Evolutionary conservation across 2,113 vertebrate genomes (phyloP).

Genomic region (Cinclus mexicanus): DNA sequence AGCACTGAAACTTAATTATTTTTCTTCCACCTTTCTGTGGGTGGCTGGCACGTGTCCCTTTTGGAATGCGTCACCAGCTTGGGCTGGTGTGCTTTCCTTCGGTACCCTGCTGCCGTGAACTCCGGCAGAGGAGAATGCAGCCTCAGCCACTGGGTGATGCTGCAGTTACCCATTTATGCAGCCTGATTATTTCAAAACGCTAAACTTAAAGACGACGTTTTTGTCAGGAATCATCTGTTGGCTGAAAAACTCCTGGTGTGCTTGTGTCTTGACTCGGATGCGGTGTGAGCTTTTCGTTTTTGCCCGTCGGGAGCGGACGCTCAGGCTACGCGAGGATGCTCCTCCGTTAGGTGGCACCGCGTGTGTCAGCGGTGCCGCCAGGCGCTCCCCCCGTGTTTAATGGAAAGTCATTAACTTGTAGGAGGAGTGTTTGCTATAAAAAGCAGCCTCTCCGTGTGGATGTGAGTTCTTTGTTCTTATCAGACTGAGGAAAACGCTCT

Average conservation of each 20-base stretch:
- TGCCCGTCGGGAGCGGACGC: not conserved
- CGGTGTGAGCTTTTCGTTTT: fast-evolving
- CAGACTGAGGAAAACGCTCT: not conserved
- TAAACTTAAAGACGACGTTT: not conserved
- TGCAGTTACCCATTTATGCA: fast-evolving
- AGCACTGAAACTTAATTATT: not conserved
- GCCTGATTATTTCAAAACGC: not conserved
- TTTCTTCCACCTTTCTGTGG: not conserved
- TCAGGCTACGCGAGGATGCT: not conserved
- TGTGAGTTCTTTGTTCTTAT: not conserved
- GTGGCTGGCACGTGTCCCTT: not conserved
- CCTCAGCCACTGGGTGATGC: not conserved
- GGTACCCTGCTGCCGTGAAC: fast-evolving
- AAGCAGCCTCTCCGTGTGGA: not conserved
- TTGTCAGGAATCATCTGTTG: not conserved
- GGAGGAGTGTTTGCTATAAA: slow-evolving; percentile 3
- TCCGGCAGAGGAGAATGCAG: not conserved
- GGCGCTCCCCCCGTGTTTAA: not conserved
- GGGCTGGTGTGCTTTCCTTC: not conserved
- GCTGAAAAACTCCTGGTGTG: not conserved
- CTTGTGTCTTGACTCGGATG: not conserved
- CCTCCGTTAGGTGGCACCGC: slow-evolving; percentile 43
- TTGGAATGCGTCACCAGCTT: not conserved
- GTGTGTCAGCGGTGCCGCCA: not conserved
- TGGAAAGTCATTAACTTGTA: not conserved